Evolutionary conservation across 2,888 invertebrate genomes (phyloP), one percentile per base, ranked within the genome.

Genomic region (Tineola bisselliella): DNA sequence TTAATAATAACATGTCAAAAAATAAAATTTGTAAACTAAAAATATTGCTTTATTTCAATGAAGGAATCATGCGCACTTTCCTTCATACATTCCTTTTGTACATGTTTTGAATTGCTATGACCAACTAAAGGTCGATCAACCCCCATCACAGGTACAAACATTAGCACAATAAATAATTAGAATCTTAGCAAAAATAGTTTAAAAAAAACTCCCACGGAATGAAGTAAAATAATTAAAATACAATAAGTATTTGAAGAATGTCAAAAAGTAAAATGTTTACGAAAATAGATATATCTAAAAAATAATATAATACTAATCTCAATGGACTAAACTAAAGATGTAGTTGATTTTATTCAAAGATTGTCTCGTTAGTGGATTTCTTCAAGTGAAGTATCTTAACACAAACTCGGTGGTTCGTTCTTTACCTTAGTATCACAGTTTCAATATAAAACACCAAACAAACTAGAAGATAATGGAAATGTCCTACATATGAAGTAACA

Each of bases 131-230:
- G 38, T 38, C 38, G 38, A 38, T 38, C 38, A 38, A 4, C 2
- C 10, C 38, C n/a, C 38, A 38, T 38, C 38, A 58, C 58, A 58
- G 31, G 17, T 33, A 17, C 58, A 58, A 31, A 1, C 58, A 12
- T 58, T 19, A 58, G 33, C 58, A 33, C 76, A 66, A 66, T 65
- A 67, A 68, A 65, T 68, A 68, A 67, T 65, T 59, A 62, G 60
- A 61, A 48, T 30, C 60, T 59, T 44, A 61, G 58, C 61, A 52
- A 63, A 61, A 61, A 57, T 62, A 69, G 73, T 70, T 70, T 31
- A n/a, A 33, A 74, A 25, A 77, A 76, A 79, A 77, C 77, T 77
- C 76, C 72, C 79, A 81, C 84, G 86, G 86, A 87, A 86, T 86
- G 86, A 81, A 84, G 80, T 75, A 75, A 72, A 61, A 56, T 76